Base-by-base conservation (phyloP, 2,888 invertebrate genomes). In the Tortricodes alternella region DNA sequence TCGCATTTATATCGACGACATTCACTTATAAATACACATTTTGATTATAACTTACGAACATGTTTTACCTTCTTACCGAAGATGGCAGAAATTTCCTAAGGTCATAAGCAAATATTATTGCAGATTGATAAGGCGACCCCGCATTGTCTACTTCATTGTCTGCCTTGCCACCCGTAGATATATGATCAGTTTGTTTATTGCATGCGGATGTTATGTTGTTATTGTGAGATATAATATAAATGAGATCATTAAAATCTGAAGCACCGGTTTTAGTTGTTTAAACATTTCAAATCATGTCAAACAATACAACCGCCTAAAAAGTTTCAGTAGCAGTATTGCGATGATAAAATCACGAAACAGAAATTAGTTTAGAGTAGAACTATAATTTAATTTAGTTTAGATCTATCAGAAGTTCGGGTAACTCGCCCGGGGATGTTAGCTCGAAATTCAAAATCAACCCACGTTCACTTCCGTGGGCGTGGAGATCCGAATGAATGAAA, bases 401-500 rank as follows among this genome's bases (percentile, higher is more conserved):
- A 32, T 53, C 29, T 38, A 23, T 44, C 5, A 16, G 9, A 50
- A 50, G 29, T 50, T 56, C 37, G 21, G 46, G 7, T 38, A 50
- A 49, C 41, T 16, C 43, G 41, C 48, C 49, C n/a, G 9, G 46
- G 29, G 39, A 43, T 46, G 49, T 58, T 44, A 27, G 43, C 37
- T 18, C 11, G 29, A 32, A 58, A 58, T 51, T 55, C 66, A 62
- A 71, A 74, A 73, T 68, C 68, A 64, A 34, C 66, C 68, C 61
- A 53, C 65, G 62, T 58, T 43, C 58, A 61, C 62, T 63, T 62
- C 68, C 70, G 74, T 76, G 69, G 77, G 74, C 67, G 76, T 68
- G 63, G 48, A 62, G 70, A 62, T 68, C 43, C 58, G 66, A 74
- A 84, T 89, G 88, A 90, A 90, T 90, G 90, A 83, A 76, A 64